Conservation (phyloP, 2,113 vertebrate species). For the Zapus hudsonius region DNA sequence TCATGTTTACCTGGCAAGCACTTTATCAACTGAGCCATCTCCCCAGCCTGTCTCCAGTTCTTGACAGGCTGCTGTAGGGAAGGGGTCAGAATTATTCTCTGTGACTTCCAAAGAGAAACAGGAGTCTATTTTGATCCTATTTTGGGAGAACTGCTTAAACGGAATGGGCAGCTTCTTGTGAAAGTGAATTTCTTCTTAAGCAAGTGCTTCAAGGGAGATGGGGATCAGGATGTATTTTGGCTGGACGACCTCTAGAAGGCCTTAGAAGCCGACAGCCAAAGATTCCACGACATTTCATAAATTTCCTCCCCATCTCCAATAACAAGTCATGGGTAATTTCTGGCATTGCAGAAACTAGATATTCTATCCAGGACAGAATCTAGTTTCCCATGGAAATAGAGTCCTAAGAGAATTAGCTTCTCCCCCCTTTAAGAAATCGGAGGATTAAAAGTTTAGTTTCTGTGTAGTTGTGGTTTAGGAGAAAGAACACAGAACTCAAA, state of each 20-base stretch:
- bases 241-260: background rate
- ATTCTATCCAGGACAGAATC: background rate
- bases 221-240: background rate
- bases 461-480: background rate
- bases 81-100: background rate
- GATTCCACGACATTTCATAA: background rate
- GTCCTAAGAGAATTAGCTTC: background rate
- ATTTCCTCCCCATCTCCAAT: background rate
- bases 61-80: background rate
- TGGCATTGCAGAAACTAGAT: background rate
- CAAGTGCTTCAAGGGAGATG: background rate
- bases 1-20: too few relatives aligned
- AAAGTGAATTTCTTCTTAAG: background rate
- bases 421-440: constrained; percentile 13
- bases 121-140: background rate
- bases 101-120: background rate
- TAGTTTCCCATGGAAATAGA: constrained; percentile 26
- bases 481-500: background rate
- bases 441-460: background rate
- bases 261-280: background rate
- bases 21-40: too few relatives aligned
- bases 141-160: background rate
- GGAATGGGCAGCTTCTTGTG: background rate
- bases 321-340: background rate
- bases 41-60: background rate